Base-by-base conservation (phyloP, 1,140 invertebrate species). In the Heterodera schachtii region DNA sequence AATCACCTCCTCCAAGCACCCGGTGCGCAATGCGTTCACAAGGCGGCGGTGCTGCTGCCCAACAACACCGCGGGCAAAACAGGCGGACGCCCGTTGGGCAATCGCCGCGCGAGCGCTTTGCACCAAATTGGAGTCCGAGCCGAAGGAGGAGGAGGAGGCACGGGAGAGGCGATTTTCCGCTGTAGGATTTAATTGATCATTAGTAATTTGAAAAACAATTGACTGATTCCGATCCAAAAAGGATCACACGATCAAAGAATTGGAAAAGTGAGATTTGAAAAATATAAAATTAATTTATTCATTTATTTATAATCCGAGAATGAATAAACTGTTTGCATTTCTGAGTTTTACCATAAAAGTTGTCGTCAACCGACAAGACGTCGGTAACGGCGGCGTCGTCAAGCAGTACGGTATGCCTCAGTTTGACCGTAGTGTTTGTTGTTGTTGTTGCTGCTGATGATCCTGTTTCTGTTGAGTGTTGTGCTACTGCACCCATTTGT, bases 71-170 rank as follows among this genome's bases (percentile, higher is more conserved):
- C 57, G 57, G 16, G 57, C 16, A 19, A 64, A 64, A 19, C 57
- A 64, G 16, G 57, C 57, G 66, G 70, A 41, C 43, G 69, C 44
- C 31, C 69, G 69, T 46, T 71, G 69, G 69, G 69, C 69, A 71
- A 71, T 71, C 43, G 44, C 69, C n/a, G 66, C 77, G 19, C 66
- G 52, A 4, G 49, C 60, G 19, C n/a, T 67, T 74, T 60, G 81
- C n/a, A 70, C 86, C 13, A 87, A 71, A 73, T 87, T 84, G 3
- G 86, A 78, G 70, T 87, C 86, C 3, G 86, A 87, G 6, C 86
- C 86, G 79, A 82, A 87, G 3, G 86, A 88, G 21, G 31, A 71
- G 43, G 46, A 19, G 16, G 86, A 88, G 19, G 31, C 73, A 21
- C 67, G 44, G 6, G 86, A 86, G 16, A 87, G 69, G 8, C 82